Percentiles rank a stretch among this genome's conserved stretches.
Conservation (phyloP, 2,113 vertebrate species). For the Chroicocephalus ridibundus region DNA sequence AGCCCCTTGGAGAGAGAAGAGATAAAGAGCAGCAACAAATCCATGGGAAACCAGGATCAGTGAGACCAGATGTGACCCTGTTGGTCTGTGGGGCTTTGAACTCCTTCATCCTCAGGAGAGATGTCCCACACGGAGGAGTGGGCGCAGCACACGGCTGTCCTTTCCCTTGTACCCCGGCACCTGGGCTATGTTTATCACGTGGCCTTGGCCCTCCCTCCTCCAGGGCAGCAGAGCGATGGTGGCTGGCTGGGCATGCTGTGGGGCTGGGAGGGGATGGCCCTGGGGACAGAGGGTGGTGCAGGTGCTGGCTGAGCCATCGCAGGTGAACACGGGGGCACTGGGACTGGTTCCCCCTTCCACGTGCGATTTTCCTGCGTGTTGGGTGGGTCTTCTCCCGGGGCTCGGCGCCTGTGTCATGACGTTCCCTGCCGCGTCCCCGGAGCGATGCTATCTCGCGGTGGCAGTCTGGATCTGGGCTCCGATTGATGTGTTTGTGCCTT, state of each 20-base stretch:
- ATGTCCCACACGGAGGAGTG: accelerated
- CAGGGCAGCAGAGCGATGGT: not conserved
- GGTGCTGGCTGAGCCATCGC: not conserved
- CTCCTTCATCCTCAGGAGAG: not conserved
- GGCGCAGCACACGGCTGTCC: accelerated
- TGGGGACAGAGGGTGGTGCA: not conserved
- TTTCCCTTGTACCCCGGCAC: not conserved
- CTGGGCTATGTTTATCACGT: accelerated
- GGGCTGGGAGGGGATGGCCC: not conserved
- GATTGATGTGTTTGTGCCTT: constrained; percentile 50
- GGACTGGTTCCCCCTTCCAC: accelerated
- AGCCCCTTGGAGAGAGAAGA: not conserved
- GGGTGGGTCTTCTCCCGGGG: not conserved
- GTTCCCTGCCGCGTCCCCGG: not conserved
- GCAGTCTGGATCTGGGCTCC: not conserved
- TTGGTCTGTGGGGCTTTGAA: not conserved
- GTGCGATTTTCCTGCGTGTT: accelerated
- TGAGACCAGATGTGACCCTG: not conserved
- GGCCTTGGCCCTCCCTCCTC: not conserved
- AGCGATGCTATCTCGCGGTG: not conserved
- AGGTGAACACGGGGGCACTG: accelerated
- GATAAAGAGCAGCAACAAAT: not conserved
- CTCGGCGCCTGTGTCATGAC: accelerated
- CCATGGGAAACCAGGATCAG: not conserved
- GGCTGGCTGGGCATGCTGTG: not conserved